phyloP scores from a whole-genome alignment of 1,140 invertebrate genomes.

The Scaptomyza montana region DNA sequence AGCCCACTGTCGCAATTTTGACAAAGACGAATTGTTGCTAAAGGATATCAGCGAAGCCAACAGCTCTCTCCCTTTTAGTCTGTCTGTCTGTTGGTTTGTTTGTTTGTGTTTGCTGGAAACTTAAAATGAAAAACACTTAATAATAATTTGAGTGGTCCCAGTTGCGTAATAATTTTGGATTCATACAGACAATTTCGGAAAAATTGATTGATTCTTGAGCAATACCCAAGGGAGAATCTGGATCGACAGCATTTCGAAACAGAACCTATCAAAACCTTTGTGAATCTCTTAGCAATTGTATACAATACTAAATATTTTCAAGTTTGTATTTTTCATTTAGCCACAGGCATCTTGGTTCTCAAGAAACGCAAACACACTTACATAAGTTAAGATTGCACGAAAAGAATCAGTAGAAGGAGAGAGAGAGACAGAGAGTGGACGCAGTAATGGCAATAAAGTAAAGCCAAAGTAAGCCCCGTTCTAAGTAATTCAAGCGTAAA shows the following conservation, averaged over 20 bases:
- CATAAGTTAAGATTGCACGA: not conserved
- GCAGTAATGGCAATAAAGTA: not conserved
- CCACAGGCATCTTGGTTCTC: not conserved
- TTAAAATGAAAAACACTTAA: conserved; percentile 72
- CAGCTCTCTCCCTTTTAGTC: not conserved
- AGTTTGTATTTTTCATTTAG: no score
- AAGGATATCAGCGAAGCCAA: conserved; percentile 41
- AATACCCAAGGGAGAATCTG: no score
- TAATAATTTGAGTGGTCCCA: conserved; percentile 61
- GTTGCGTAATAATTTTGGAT: conserved; percentile 8
- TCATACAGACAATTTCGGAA: no score
- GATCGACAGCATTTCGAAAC: no score
- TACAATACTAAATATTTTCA: no score
- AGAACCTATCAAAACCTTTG: no score
- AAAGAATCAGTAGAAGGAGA: no score
- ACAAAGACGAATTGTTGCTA: conserved; percentile 73
- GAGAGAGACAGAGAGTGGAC: not conserved
- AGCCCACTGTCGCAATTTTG: conserved; percentile 68
- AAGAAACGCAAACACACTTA: not conserved
- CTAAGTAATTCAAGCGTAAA: conserved; percentile 24
- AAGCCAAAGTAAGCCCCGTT: conserved; percentile 8
- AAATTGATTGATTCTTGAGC: no score
- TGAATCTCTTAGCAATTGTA: no score
- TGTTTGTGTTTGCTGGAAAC: conserved; percentile 43
- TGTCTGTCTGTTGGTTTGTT: not conserved